phyloP scores from a whole-genome alignment of 2,797 vertebrate species.

The Lacerta viridis region DNA sequence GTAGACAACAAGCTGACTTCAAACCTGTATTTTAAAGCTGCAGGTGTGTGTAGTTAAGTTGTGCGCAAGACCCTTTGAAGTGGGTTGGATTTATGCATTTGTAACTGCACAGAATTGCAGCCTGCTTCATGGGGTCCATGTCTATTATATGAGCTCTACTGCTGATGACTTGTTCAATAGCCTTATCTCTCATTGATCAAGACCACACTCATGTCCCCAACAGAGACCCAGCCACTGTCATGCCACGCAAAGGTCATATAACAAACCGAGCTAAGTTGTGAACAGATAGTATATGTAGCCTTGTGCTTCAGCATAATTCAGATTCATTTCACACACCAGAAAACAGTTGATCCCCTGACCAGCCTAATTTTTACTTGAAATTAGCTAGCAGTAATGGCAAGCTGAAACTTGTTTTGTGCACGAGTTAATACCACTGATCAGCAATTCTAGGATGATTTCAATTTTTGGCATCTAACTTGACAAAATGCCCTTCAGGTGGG shows the following conservation, averaged over 20 bases:
- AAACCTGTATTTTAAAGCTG: conserved; percentile 21
- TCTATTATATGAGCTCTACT: conserved; percentile 84
- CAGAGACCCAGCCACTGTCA: conserved; percentile 70
- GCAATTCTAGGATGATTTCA: conserved; percentile 76
- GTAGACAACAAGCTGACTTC: conserved; percentile 48
- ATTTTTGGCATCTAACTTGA: conserved; percentile 73
- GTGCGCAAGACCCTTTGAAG: conserved; percentile 3
- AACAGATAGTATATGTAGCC: conserved; percentile 76
- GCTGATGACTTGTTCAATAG: conserved; percentile 80
- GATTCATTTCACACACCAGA: conserved; percentile 80
- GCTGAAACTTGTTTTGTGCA: conserved; percentile 75
- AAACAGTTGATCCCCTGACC: conserved; percentile 76
- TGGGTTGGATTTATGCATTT: conserved; percentile 26
- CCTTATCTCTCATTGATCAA: conserved; percentile 79
- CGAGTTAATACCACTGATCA: conserved; percentile 81
- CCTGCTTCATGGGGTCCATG: conserved; percentile 4
- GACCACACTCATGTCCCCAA: conserved; percentile 68
- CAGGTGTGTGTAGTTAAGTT: conserved; percentile 20
- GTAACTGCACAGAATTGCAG: conserved; percentile 13
- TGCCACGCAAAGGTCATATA: conserved; percentile 70
- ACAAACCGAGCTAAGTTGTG: conserved; percentile 78
- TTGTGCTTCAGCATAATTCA: conserved; percentile 80
- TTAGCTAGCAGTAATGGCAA: conserved; percentile 76
- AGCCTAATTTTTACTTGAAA: conserved; percentile 86
- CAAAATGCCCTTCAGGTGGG: conserved; percentile 83